These are phyloP conservation scores for Tinea semifulvella DNA, from an alignment of 2,888 invertebrate genomes.

Conservation along the genomic window DNA sequence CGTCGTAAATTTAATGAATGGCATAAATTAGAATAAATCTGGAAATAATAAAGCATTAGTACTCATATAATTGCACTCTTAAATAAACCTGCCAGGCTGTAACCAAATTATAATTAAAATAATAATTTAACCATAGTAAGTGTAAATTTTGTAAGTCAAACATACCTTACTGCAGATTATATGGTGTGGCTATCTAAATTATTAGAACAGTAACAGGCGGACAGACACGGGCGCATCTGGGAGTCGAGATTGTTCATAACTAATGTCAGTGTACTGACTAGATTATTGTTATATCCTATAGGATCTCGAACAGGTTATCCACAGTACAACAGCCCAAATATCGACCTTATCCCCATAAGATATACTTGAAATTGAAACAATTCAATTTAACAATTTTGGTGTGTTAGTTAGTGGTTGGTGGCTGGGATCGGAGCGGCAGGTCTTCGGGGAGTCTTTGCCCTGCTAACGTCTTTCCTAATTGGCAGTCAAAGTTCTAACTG, in stretches of 20 bases:
- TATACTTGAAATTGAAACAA: slow-evolving; percentile 3
- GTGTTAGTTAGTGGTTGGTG: not conserved
- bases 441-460: slow-evolving; percentile 17
- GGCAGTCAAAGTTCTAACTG: slow-evolving; percentile 38
- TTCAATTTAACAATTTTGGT: not conserved
- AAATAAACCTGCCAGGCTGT: no score
- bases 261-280: slow-evolving; percentile 23
- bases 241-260: slow-evolving; percentile 16
- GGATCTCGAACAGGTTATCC: not conserved
- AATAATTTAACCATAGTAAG: not conserved
- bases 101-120: not conserved
- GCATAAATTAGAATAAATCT: no score
- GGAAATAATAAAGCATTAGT: no score
- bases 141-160: not conserved
- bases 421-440: slow-evolving; percentile 3
- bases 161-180: not conserved
- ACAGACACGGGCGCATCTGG: slow-evolving; percentile 14
- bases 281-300: slow-evolving; percentile 25
- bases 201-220: slow-evolving; percentile 13
- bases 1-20: no score
- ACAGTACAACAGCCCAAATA: not conserved
- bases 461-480: slow-evolving; percentile 49
- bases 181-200: slow-evolving; percentile 9
- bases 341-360: not conserved
- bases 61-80: no score